Percentiles rank a stretch among this genome's conserved stretches.
phyloP scores from a whole-genome alignment of 2,888 invertebrate species.

The Papilio protenor region DNA sequence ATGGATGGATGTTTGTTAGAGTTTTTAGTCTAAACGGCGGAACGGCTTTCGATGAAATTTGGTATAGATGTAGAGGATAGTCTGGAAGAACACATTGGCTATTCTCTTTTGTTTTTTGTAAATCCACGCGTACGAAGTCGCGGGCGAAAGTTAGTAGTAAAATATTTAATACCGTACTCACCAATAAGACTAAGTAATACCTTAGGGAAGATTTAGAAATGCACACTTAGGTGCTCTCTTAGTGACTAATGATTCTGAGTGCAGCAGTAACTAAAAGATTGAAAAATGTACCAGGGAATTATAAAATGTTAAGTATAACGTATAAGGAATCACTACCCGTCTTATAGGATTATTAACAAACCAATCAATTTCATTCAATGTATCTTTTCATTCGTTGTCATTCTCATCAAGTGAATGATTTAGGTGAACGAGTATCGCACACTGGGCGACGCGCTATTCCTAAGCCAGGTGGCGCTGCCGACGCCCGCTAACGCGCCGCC shows the following conservation, averaged over 20 bases:
- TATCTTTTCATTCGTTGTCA: not conserved
- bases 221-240: not conserved
- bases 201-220: not conserved
- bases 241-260: not conserved
- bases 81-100: too few species aligned
- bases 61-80: too few species aligned
- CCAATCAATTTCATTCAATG: not conserved
- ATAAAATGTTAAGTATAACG: not conserved
- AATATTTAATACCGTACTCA: not conserved
- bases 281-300: not conserved
- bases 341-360: not conserved
- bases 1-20: too few species aligned
- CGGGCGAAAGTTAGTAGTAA: too few species aligned
- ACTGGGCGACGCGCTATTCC: conserved; percentile 93
- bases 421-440: conserved; percentile 96
- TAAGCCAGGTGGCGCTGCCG: conserved; percentile 71
- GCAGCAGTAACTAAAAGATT: not conserved
- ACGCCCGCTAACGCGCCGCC: conserved; percentile 76
- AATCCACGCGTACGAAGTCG: too few species aligned
- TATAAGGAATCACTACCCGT: too few species aligned
- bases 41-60: too few species aligned
- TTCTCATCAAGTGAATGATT: not conserved
- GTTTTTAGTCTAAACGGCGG: too few species aligned
- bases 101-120: too few species aligned
- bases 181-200: not conserved